Evolutionary conservation across 1,140 invertebrate genomes (phyloP), one percentile per base, ranked within the genome.

Genomic region (Macrobrachium rosenbergii): DNA sequence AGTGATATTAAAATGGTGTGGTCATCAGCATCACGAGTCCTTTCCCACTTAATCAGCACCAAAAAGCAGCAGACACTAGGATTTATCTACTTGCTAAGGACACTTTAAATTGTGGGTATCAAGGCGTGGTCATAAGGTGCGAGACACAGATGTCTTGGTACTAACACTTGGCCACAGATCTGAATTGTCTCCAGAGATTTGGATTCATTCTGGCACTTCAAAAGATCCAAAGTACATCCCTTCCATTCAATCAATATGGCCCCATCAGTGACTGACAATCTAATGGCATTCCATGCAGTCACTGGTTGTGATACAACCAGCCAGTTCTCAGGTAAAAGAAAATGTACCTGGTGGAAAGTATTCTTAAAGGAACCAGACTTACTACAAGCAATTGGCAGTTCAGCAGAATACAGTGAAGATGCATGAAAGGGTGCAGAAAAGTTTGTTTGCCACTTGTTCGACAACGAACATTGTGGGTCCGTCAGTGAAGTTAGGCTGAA

Each of bases 221-320:
- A 81, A 62, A 81, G 16, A 16, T 21, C 79, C n/a, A 59, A 80
- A 80, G 62, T 80, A 80, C 59, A 80, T 80, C 78, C 7, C 78
- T 21, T 81, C 28, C 79, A 81, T 23, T 63, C 23, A 28, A 64
- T 81, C 16, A 81, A 58, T 62, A 6, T 81, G 19, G 62, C 43
- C 21, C 62, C 79, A 58, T 64, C 17, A 81, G 79, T 45, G 62
- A 60, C 23, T 81, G 59, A 58, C 59, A 58, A n/a, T n/a, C n/a
- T n/a, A n/a, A n/a, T n/a, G n/a, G n/a, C n/a, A n/a, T n/a, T n/a
- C n/a, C n/a, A n/a, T n/a, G n/a, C 21, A 58, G 17, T 81, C 11
- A 81, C 60, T 62, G n/a, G 79, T 81, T 81, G 58, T 63, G 79
- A 81, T 60, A 23, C 60, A 62, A 64, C 60, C 28, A n/a, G n/a